Conservation (phyloP, 2,888 invertebrate species). For the Tinea trinotella region DNA sequence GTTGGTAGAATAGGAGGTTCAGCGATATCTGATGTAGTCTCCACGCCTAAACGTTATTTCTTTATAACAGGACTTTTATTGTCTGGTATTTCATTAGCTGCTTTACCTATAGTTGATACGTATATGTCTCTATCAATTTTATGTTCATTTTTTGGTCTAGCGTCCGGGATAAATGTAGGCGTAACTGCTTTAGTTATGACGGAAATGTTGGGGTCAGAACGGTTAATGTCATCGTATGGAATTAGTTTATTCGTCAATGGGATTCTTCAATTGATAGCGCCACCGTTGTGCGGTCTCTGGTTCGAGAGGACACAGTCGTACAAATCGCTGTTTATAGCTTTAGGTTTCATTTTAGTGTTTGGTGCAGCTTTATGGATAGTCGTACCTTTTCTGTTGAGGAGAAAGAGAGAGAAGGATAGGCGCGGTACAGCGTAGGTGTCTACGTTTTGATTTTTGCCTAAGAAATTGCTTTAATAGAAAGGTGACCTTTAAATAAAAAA, state of each 20-base stretch:
- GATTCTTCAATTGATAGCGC: conserved; percentile 84
- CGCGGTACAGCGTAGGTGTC: too few species aligned
- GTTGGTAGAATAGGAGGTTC: conserved; percentile 89
- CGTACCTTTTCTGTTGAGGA: conserved; percentile 77
- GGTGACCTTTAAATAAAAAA: too few species aligned
- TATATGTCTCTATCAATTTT: conserved; percentile 77
- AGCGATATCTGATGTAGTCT: conserved; percentile 82
- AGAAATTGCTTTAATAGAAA: too few species aligned
- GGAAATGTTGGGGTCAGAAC: conserved; percentile 87
- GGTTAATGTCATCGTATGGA: conserved; percentile 89
- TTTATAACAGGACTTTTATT: conserved; percentile 84
- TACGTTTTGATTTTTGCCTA: too few species aligned
- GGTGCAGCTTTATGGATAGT: conserved; percentile 84
- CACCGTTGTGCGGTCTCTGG: conserved; percentile 86
- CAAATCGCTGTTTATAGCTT: conserved; percentile 79
- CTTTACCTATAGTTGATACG: conserved; percentile 77
- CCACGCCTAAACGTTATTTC: conserved; percentile 86
- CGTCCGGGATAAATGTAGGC: conserved; percentile 88
- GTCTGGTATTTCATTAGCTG: conserved; percentile 81
- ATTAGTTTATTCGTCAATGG: conserved; percentile 90
- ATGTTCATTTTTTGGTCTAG: conserved; percentile 84
- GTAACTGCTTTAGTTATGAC: conserved; percentile 91
- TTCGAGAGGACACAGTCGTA: conserved; percentile 76
- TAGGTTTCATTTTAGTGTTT: conserved; percentile 80
- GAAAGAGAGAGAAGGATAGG: conserved; percentile 36